phyloP scores from a whole-genome alignment of 2,797 vertebrate genomes.

The Channa striata region DNA sequence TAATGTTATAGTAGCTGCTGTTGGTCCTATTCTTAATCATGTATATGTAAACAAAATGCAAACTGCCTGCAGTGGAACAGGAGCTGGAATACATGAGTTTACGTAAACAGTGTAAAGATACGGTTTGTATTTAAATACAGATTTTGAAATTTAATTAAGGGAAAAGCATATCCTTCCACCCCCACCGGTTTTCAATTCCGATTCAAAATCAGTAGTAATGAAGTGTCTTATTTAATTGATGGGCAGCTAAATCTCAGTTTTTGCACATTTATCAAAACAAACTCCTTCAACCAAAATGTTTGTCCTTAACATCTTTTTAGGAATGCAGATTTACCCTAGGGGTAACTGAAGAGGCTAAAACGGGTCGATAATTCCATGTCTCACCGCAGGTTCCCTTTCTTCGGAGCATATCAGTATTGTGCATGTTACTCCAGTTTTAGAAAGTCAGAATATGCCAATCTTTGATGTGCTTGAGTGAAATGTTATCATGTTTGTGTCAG shows the following conservation, averaged over 20 bases:
- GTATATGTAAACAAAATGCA: too few species aligned
- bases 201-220: too few species aligned
- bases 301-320: conserved; percentile 32
- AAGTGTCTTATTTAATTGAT: conserved; percentile 2
- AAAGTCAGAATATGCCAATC: conserved; percentile 63
- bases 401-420: conserved; percentile 50
- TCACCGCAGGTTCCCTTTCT: conserved; percentile 46
- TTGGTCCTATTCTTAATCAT: too few species aligned
- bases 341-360: conserved; percentile 29
- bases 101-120: too few species aligned
- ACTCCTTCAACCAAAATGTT: conserved; percentile 33
- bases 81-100: too few species aligned
- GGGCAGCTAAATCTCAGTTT: conserved; percentile 31
- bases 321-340: conserved; percentile 22
- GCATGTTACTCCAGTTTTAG: conserved; percentile 62
- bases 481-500: conserved; percentile 77
- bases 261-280: conserved; percentile 39
- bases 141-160: too few species aligned
- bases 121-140: too few species aligned
- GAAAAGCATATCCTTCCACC: too few species aligned
- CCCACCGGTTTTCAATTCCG: too few species aligned
- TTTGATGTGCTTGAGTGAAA: conserved; percentile 69
- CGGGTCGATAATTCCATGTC: conserved; percentile 16
- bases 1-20: too few species aligned
- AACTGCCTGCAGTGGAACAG: too few species aligned